Conservation (phyloP, 2,888 invertebrate species). For the Octonoba sinensis region DNA sequence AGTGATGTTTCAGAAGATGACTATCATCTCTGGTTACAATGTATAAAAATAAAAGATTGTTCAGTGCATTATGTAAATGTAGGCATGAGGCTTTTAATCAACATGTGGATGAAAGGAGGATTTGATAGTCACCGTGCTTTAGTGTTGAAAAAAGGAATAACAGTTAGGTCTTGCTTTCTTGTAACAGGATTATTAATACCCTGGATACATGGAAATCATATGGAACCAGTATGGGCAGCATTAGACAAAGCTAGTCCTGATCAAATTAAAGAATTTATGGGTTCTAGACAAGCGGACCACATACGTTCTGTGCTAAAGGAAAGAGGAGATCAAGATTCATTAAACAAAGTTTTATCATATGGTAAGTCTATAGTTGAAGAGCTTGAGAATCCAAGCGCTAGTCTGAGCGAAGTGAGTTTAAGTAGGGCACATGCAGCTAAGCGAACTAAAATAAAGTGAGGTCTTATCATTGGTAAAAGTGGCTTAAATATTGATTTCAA, state of each 20-base stretch:
- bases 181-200: neutral
- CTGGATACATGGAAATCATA: neutral
- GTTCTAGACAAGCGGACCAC: conserved; percentile 8
- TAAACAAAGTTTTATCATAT: conserved; percentile 1
- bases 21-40: neutral
- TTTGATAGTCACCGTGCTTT: conserved; percentile 25
- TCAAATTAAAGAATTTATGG: conserved; percentile 19
- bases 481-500: too few species aligned
- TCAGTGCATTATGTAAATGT: conserved; percentile 1
- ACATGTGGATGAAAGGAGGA: conserved; percentile 27
- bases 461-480: too few species aligned
- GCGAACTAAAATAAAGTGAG: neutral
- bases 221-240: conserved; percentile 20
- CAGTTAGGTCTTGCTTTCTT: neutral
- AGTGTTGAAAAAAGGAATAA: conserved; percentile 10
- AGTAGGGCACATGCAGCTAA: neutral
- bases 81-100: conserved; percentile 3
- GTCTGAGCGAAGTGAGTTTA: too few species aligned
- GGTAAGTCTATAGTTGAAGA: conserved; percentile 2
- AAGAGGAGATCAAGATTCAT: conserved; percentile 14
- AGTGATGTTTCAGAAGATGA: conserved; percentile 11
- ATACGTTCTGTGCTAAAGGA: conserved; percentile 8
- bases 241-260: conserved; percentile 25
- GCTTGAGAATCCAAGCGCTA: neutral
- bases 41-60: conserved; percentile 3